These are phyloP conservation scores for Nycteola revayana DNA, from an alignment of 2,888 invertebrate species.

Conservation along the genomic window DNA sequence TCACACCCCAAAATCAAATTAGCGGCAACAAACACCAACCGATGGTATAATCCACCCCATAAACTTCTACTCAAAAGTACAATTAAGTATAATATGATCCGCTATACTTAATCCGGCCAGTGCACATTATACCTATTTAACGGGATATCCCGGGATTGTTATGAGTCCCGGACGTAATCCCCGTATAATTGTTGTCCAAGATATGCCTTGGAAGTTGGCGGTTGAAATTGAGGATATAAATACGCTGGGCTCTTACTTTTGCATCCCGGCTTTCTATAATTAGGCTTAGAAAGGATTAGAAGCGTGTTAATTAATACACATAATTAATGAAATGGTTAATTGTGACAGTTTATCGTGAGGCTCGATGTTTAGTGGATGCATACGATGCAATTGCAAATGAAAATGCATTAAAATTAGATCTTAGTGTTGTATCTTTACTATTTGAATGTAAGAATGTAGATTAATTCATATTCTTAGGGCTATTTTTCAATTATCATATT, in stretches of 20 bases:
- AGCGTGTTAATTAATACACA: constrained; percentile 19
- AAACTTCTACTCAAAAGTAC: constrained; percentile 67
- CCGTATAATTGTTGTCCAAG: constrained; percentile 74
- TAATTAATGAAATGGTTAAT: too few relatives aligned
- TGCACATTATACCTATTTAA: constrained; percentile 76
- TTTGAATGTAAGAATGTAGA: too few relatives aligned
- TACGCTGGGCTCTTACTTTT: constrained; percentile 44
- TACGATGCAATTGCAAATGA: too few relatives aligned
- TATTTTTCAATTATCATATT: too few relatives aligned
- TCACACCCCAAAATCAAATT: constrained; percentile 29
- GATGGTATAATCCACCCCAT: constrained; percentile 43
- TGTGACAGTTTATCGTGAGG: too few relatives aligned
- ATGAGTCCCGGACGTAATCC: constrained; percentile 73
- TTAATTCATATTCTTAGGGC: too few relatives aligned
- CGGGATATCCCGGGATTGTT: constrained; percentile 65
- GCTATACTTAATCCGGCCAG: constrained; percentile 59
- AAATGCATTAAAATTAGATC: too few relatives aligned
- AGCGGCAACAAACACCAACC: constrained; percentile 34
- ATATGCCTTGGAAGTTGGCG: constrained; percentile 62
- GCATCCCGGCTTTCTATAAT: constrained; percentile 30
- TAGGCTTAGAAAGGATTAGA: constrained; percentile 38
- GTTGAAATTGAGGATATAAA: constrained; percentile 55
- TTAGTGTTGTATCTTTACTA: too few relatives aligned
- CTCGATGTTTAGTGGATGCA: too few relatives aligned
- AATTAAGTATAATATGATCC: constrained; percentile 74